Evolutionary conservation across 23 tunicate species (phyloP).

Genomic region (Diplosoma virens): DNA sequence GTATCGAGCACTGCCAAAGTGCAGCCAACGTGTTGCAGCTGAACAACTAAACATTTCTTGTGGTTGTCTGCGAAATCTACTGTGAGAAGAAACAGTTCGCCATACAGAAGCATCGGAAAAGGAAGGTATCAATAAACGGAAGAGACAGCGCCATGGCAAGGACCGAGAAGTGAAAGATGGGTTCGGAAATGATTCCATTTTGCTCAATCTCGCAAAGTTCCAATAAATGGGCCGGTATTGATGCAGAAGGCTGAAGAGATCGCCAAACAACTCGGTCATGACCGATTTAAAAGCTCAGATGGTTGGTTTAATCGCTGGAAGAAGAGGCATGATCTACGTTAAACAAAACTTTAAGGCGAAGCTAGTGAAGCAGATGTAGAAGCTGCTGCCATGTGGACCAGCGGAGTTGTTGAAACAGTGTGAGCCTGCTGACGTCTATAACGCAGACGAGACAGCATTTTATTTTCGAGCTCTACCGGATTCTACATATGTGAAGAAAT

Average conservation of each 20-base stretch:
- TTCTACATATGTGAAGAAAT: slow-evolving; percentile 2
- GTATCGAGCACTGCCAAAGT: no score
- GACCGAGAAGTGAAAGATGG: slow-evolving; percentile 2
- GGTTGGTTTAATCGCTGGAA: no score
- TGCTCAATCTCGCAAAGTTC: slow-evolving; percentile 4
- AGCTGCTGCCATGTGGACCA: slow-evolving; percentile 20
- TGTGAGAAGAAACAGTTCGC: neutral
- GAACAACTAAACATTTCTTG: slow-evolving; percentile 6
- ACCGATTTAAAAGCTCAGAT: neutral
- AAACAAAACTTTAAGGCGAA: neutral
- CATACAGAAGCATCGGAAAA: slow-evolving; percentile 12
- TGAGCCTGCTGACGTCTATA: neutral
- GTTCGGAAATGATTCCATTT: slow-evolving; percentile 1
- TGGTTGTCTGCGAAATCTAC: slow-evolving; percentile 17
- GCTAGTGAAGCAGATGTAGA: slow-evolving; percentile 10
- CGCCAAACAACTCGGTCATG: no score
- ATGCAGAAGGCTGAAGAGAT: neutral
- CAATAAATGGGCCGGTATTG: neutral
- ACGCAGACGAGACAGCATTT: slow-evolving; percentile 9
- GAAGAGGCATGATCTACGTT: no score
- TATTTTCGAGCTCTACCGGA: slow-evolving; percentile 16
- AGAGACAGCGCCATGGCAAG: slow-evolving; percentile 16
- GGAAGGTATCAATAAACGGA: slow-evolving; percentile 15
- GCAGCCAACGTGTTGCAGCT: slow-evolving; percentile 19
- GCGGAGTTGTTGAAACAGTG: neutral